Percentiles rank a stretch among this genome's conserved stretches.
Conservation (phyloP, 2,797 vertebrate species). For the Pangasius larnaudii region DNA sequence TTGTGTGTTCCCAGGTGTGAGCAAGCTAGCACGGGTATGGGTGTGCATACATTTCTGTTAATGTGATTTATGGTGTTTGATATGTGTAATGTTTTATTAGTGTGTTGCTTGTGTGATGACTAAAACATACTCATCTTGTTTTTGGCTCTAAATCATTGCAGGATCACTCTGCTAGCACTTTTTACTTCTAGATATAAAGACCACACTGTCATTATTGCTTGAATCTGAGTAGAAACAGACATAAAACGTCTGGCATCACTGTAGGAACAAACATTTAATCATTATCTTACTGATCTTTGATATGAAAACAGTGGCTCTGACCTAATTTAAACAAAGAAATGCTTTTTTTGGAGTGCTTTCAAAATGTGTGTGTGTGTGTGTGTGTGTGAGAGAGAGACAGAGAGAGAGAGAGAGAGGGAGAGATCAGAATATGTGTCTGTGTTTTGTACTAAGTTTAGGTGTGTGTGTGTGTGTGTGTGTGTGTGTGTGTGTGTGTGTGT, state of each 20-base stretch:
- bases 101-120: neutral
- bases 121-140: slow-evolving; percentile 17
- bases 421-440: slow-evolving; percentile 13
- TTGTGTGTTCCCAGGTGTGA: slow-evolving; percentile 7
- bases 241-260: slow-evolving; percentile 75
- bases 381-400: neutral
- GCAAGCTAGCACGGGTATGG: neutral
- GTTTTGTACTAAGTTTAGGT: slow-evolving; percentile 23
- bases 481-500: slow-evolving; percentile 42
- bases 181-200: slow-evolving; percentile 66
- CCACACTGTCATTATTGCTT: slow-evolving; percentile 75
- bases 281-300: slow-evolving; percentile 80
- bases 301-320: slow-evolving; percentile 81
- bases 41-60: neutral
- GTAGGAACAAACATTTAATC: slow-evolving; percentile 76
- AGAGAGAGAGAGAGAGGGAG: neutral
- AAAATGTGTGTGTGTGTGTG: slow-evolving; percentile 2
- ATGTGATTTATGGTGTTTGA: slow-evolving; percentile 4
- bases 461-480: slow-evolving; percentile 27
- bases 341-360: slow-evolving; percentile 38
- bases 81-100: neutral
- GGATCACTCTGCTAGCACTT: slow-evolving; percentile 62
- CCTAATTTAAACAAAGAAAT: slow-evolving; percentile 71
- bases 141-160: neutral
- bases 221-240: slow-evolving; percentile 74